A percentile compares a stretch with the other conserved stretches of the same genome.
Evolutionary conservation across 2,113 vertebrate species (phyloP).

Genomic region (Oncorhynchus tshawytscha): DNA sequence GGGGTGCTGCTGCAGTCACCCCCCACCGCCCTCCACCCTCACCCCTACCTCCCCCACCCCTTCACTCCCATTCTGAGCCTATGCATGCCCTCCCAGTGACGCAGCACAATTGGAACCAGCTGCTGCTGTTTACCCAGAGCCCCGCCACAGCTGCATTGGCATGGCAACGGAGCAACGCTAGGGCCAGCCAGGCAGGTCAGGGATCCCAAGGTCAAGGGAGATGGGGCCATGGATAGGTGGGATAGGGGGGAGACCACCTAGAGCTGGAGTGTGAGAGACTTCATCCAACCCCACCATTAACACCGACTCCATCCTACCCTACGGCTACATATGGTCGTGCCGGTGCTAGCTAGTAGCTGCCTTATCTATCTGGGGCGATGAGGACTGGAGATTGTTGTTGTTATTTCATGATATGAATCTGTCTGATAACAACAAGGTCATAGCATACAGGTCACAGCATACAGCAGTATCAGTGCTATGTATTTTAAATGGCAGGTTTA

Average conservation of each 20-base stretch:
- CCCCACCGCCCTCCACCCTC: background rate
- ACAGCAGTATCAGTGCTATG: background rate
- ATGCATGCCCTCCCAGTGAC: slow-evolving; percentile 23
- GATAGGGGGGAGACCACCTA: background rate
- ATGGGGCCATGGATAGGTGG: slow-evolving; percentile 12
- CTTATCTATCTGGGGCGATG: background rate
- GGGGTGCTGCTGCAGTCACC: slow-evolving; percentile 1
- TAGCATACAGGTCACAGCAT: background rate
- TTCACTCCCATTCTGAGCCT: background rate
- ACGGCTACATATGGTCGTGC: background rate
- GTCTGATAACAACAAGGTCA: background rate
- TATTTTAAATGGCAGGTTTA: background rate
- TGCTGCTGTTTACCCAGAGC: slow-evolving; percentile 62
- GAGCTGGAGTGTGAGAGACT: background rate
- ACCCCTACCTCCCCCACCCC: slow-evolving; percentile 3
- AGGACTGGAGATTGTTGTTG: background rate
- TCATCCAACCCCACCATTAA: background rate
- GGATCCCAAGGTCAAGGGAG: slow-evolving; percentile 33
- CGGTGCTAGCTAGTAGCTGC: background rate
- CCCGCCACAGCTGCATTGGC: slow-evolving; percentile 53
- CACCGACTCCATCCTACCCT: background rate
- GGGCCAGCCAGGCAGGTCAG: slow-evolving; percentile 24
- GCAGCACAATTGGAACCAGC: slow-evolving; percentile 65
- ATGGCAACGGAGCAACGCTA: slow-evolving; percentile 49
- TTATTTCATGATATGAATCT: background rate